A percentile compares a stretch with the other conserved stretches of the same genome.
phyloP scores from a whole-genome alignment of 92 coral and sea anemone species.

The Metridium senile region DNA sequence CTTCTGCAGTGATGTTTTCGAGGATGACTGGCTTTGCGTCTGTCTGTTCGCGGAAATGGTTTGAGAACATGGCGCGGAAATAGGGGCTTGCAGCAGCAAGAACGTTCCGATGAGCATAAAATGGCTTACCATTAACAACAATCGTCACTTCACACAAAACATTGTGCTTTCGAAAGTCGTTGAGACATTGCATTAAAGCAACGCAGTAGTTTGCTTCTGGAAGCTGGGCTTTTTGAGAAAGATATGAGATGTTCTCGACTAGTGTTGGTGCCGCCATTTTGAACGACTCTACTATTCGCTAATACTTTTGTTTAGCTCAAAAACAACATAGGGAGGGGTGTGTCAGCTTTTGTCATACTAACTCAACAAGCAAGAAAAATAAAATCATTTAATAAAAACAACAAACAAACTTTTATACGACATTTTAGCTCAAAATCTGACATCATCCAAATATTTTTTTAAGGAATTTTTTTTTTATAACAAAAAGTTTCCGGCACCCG shows the following conservation, averaged over 20 bases:
- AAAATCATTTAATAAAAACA: too few species aligned
- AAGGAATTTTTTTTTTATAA: too few species aligned
- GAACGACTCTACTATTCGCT: background rate
- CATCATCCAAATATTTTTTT: too few species aligned
- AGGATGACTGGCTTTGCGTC: slow-evolving; percentile 95
- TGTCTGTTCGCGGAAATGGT: slow-evolving; percentile 85
- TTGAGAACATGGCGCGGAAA: slow-evolving; percentile 96
- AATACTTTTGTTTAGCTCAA: slow-evolving; percentile 16
- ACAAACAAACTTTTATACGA: too few species aligned
- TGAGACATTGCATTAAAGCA: slow-evolving; percentile 81
- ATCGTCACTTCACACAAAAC: slow-evolving; percentile 91
- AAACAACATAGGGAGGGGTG: background rate
- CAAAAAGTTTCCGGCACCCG: too few species aligned
- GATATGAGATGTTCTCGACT: slow-evolving; percentile 31
- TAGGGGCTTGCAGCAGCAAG: slow-evolving; percentile 97
- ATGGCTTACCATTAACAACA: slow-evolving; percentile 77
- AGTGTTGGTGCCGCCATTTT: slow-evolving; percentile 41
- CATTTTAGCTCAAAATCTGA: too few species aligned
- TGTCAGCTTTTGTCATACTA: background rate
- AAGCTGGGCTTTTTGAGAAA: slow-evolving; percentile 28
- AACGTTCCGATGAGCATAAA: slow-evolving; percentile 89
- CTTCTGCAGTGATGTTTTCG: slow-evolving; percentile 83
- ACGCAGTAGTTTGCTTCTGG: slow-evolving; percentile 80
- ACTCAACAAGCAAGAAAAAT: too few species aligned
- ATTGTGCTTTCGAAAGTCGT: slow-evolving; percentile 95